Base-by-base conservation (phyloP, 2,888 invertebrate species). In the Hermaeophaga mercurialis region DNA sequence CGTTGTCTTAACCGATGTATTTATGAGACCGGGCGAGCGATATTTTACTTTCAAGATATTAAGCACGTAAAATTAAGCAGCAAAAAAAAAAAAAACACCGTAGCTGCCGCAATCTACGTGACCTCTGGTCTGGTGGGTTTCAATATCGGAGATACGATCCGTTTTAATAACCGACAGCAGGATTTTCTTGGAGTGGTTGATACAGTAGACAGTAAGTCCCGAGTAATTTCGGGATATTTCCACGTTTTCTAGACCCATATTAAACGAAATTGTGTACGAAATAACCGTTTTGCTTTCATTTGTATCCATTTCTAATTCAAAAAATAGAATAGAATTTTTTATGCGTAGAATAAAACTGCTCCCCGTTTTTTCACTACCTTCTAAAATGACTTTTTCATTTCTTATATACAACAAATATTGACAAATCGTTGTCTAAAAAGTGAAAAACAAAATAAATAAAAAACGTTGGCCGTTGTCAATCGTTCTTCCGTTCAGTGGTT, bases 401-500 rank as follows among this genome's bases (percentile, higher is more conserved):
- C 8, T 43, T 41, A 52, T 52, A 52, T 50, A 52, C 58, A 55
- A 58, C 56, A 56, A 47, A 56, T 54, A 55, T 59, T 63, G 62
- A 61, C 62, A 64, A 66, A 66, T 58, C 50, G 49, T 59, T 31
- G 34, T 47, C 34, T 45, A 43, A 41, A 34, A 33, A 33, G n/a
- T 14, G 8, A 50, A 31, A 50, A 50, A 17, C 18, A 28, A 28
- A 12, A 18, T 18, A 46, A 31, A 22, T 33, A 47, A 54, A 36
- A 54, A 57, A 38, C 33, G 48, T 55, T 52, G 60, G 39, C 64
- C 56, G 61, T 64, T 64, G 65, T 67, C 65, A 60, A 65, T 63
- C 66, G 62, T 44, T 66, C 65, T 68, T 66, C 66, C 67, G 62
- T 64, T 66, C 63, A 64, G 60, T 62, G 66, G 66, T 69, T 69